Percentiles rank a stretch among this genome's conserved stretches.
Conservation (phyloP, 2,888 invertebrate species). For the Dugesia japonica region DNA sequence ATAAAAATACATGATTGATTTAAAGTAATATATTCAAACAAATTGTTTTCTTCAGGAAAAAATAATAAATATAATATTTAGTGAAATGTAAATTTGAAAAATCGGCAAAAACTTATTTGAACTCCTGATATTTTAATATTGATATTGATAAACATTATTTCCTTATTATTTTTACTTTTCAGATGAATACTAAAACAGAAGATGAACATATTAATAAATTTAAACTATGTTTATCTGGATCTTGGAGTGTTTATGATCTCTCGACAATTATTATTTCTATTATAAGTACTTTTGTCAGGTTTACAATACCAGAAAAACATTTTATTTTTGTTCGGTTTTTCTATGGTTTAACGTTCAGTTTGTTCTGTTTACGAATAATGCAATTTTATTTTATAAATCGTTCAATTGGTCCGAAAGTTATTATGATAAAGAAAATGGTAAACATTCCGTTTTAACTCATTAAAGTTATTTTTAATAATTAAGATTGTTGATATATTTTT, state of each 20-base stretch:
- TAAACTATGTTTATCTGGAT: neutral
- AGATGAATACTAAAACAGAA: no score
- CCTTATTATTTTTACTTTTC: no score
- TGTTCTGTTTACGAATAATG: neutral
- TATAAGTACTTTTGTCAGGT: neutral
- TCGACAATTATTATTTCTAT: neutral
- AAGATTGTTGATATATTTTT: neutral
- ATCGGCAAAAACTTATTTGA: no score
- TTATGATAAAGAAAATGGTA: neutral
- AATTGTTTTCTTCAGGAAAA: no score
- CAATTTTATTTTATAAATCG: constrained; percentile 7
- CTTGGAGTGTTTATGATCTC: neutral
- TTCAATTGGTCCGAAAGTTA: neutral
- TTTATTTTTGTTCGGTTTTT: neutral
- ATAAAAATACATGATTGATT: no score
- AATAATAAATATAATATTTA: no score
- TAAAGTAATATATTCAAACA: no score
- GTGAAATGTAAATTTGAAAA: no score
- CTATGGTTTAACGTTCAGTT: neutral
- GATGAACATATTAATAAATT: neutral
- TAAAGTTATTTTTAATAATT: neutral
- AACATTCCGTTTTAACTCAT: neutral
- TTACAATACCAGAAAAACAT: neutral
- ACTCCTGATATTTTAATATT: no score
- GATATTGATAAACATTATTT: no score